Conservation (phyloP, 2,113 vertebrate species). For the Pelecanoides urinatrix region DNA sequence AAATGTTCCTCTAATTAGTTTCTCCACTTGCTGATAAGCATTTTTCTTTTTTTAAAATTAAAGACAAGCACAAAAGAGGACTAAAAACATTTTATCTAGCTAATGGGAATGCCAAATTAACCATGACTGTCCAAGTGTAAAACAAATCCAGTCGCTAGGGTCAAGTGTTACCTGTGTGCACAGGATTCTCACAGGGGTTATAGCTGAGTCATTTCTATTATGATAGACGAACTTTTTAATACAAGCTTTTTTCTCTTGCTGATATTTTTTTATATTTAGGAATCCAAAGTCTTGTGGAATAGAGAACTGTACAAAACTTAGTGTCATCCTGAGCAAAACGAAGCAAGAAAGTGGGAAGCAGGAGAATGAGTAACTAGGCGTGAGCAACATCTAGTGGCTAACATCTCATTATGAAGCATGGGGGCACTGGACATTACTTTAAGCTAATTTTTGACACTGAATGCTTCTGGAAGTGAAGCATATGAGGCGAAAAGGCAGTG, state of each 20-base stretch:
- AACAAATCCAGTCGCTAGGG: not conserved
- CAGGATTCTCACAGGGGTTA: not conserved
- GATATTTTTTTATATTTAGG: not conserved
- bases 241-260: not conserved
- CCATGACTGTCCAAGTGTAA: not conserved
- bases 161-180: not conserved
- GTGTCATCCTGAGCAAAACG: not conserved
- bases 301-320: not conserved
- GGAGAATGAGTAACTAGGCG: not conserved
- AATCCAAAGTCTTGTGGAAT: not conserved
- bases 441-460: not conserved
- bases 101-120: not conserved
- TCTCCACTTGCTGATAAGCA: not conserved
- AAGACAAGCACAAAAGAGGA: not conserved
- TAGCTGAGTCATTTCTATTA: not conserved
- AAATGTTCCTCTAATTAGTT: not conserved
- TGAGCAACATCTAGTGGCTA: slow-evolving; percentile 64
- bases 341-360: not conserved
- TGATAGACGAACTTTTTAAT: not conserved
- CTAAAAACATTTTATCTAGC: not conserved
- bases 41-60: not conserved
- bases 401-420: not conserved
- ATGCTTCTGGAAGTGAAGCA: not conserved
- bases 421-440: not conserved
- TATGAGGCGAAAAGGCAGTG: not conserved